phyloP scores from a whole-genome alignment of 2,797 vertebrate genomes.

The Hafferia zeledoni region DNA sequence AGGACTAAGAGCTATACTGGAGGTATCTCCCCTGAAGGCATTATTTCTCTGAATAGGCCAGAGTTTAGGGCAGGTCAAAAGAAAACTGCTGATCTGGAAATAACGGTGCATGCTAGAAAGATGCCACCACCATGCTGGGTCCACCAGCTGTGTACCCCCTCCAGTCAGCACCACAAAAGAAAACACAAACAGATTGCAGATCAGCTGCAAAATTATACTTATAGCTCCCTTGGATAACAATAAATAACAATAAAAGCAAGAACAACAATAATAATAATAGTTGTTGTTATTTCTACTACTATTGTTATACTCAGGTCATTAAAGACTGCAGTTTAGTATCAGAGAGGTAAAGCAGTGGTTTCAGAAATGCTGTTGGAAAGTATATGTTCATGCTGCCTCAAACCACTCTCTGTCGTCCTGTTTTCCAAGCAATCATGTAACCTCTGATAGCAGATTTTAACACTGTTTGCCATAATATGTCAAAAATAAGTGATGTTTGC shows the following conservation, averaged over 20 bases:
- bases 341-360: neutral
- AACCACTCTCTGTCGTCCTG: fast-evolving
- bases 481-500: neutral
- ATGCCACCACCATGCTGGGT: conserved; percentile 50
- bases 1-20: conserved; percentile 36
- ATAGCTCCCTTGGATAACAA: neutral
- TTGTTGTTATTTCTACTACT: neutral
- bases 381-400: neutral
- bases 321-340: neutral
- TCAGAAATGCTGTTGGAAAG: neutral
- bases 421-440: neutral
- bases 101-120: conserved; percentile 78
- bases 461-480: neutral
- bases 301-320: neutral
- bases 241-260: neutral
- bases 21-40: conserved; percentile 33
- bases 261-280: neutral
- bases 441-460: neutral
- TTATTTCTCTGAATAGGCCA: conserved; percentile 64
- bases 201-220: conserved; percentile 34
- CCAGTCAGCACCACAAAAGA: conserved; percentile 22
- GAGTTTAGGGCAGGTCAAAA: conserved; percentile 82
- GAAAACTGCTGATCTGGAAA: conserved; percentile 83
- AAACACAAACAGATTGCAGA: conserved; percentile 37
- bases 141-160: conserved; percentile 55